Evolutionary conservation across 2,797 vertebrate genomes (phyloP).

Genomic region (Synanceia verrucosa): DNA sequence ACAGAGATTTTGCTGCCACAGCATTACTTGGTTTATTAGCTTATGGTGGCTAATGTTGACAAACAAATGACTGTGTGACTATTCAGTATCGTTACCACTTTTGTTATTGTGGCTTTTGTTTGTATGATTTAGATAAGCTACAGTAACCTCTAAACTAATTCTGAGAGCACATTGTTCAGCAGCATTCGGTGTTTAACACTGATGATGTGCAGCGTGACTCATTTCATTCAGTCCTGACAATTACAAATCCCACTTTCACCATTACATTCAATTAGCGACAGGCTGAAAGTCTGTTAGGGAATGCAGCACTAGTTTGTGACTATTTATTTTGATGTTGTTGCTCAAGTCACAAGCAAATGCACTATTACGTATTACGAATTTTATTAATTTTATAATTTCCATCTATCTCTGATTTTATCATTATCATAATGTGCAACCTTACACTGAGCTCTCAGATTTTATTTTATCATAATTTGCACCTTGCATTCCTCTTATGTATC

Average conservation of each 20-base stretch:
- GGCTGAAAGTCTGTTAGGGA: not conserved
- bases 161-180: not conserved
- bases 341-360: not conserved
- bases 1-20: not conserved
- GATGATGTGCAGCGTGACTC: not conserved
- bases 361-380: not conserved
- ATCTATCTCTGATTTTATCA: no score
- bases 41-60: not conserved
- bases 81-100: not conserved
- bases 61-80: not conserved
- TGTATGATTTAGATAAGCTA: not conserved
- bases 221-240: slow-evolving; percentile 14
- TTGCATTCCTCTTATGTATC: no score
- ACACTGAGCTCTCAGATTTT: no score
- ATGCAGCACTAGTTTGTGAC: not conserved
- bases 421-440: no score
- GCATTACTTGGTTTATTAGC: not conserved
- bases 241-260: slow-evolving; percentile 15
- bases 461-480: no score
- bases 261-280: not conserved
- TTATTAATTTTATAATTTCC: no score
- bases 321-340: not conserved
- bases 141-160: not conserved
- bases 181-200: not conserved
- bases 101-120: not conserved